A percentile compares a stretch with the other conserved stretches of the same genome.
phyloP scores from a whole-genome alignment of 2,888 invertebrate species.

The Orthosia gothica region DNA sequence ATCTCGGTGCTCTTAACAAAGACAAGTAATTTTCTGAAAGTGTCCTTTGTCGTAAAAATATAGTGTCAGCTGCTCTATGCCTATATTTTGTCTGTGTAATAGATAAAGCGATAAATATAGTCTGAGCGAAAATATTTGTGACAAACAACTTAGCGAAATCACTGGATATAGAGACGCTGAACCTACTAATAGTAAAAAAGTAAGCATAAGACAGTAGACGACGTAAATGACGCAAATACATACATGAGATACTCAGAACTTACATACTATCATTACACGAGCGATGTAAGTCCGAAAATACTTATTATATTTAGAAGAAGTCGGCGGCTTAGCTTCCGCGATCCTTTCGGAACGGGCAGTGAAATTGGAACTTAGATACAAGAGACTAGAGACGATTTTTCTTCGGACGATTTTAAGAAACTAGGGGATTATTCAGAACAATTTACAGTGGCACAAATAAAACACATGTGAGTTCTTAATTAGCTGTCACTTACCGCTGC shows the following conservation, averaged over 20 bases:
- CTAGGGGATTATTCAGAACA: constrained; percentile 71
- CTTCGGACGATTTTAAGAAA: constrained; percentile 44
- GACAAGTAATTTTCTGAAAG: constrained; percentile 50
- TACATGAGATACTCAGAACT: constrained; percentile 66
- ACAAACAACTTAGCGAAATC: constrained; percentile 59
- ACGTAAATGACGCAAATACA: constrained; percentile 66
- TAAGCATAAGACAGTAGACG: constrained; percentile 39
- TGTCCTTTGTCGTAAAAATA: constrained; percentile 50
- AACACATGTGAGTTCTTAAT: constrained; percentile 74
- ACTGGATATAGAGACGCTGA: constrained; percentile 34
- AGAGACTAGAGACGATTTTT: constrained; percentile 62
- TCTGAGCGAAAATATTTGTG: constrained; percentile 38
- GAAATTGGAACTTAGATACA: constrained; percentile 60
- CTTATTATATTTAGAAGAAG: constrained; percentile 77
- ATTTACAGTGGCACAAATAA: constrained; percentile 74
- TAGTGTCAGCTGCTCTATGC: constrained; percentile 27
- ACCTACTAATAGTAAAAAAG: constrained; percentile 43
- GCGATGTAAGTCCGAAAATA: constrained; percentile 74
- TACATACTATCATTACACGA: constrained; percentile 68
- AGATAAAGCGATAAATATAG: constrained; percentile 41
- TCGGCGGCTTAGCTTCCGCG: constrained; percentile 78
- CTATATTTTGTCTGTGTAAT: constrained; percentile 26
- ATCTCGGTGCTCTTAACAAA: constrained; percentile 36
- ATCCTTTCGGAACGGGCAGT: constrained; percentile 66
- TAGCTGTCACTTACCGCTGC: constrained; percentile 67